Evolutionary conservation across 2,113 vertebrate genomes (phyloP).

Genomic region (Syngnathus floridae): DNA sequence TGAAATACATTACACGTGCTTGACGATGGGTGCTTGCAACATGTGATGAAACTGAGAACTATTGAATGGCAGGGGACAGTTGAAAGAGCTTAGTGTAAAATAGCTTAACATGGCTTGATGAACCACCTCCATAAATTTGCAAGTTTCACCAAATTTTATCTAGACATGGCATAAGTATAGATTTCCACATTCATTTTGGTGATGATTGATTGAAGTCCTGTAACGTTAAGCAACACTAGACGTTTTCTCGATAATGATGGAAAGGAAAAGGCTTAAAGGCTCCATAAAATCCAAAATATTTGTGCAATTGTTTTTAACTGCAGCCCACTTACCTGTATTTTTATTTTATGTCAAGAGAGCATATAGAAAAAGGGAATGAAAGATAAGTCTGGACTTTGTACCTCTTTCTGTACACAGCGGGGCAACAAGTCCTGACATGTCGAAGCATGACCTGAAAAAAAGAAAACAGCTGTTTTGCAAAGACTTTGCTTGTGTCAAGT

Average conservation of each 20-base stretch:
- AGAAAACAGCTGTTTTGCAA: constrained; percentile 40
- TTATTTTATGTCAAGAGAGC: constrained; percentile 12
- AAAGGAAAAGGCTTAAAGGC: no score
- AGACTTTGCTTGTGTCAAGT: constrained; percentile 57
- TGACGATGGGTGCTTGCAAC: no score
- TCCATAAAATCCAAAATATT: no score
- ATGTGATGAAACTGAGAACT: not conserved
- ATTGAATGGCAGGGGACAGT: not conserved
- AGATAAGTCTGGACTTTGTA: constrained; percentile 47
- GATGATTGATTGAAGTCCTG: no score
- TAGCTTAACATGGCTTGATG: no score
- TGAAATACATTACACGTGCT: not conserved
- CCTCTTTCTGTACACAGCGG: constrained; percentile 42
- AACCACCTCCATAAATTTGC: no score
- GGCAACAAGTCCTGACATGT: constrained; percentile 51
- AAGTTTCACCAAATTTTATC: no score
- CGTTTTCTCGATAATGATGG: no score
- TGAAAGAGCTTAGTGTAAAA: no score
- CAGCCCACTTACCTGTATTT: constrained; percentile 1
- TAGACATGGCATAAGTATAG: no score
- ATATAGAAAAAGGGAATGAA: constrained; percentile 47
- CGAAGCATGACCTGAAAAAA: constrained; percentile 1
- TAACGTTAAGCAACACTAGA: no score
- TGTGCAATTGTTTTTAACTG: not conserved
- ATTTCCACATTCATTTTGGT: no score